These are phyloP conservation scores for Dromococcyx pavoninus DNA, from an alignment of 2,797 vertebrate species.

Conservation along the genomic window DNA sequence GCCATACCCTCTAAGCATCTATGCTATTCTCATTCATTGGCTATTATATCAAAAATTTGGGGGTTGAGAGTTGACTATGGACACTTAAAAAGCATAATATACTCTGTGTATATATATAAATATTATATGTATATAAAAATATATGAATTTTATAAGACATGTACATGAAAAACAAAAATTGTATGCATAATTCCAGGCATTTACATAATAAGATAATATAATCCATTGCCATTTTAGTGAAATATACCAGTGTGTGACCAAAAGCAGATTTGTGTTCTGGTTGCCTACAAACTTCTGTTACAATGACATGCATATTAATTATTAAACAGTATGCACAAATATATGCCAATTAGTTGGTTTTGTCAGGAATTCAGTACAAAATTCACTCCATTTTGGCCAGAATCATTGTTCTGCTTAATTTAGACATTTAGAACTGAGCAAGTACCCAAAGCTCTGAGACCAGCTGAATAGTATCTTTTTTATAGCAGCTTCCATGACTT, in stretches of 20 bases:
- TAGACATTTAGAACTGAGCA: background rate
- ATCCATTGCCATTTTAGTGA: background rate
- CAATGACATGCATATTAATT: background rate
- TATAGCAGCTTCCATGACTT: background rate
- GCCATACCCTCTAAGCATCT: background rate
- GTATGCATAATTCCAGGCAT: background rate
- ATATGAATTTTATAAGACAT: too few relatives aligned
- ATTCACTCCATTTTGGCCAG: background rate
- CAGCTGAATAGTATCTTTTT: background rate
- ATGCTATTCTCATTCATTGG: background rate
- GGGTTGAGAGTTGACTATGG: background rate
- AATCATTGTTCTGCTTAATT: background rate
- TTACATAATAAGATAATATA: background rate
- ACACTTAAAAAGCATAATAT: background rate
- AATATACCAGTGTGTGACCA: background rate
- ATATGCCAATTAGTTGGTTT: background rate
- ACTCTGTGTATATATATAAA: background rate
- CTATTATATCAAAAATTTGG: background rate
- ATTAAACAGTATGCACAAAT: background rate
- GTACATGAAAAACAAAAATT: background rate
- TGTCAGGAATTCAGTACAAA: background rate
- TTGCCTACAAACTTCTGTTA: background rate
- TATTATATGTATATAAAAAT: background rate
- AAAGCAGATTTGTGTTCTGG: background rate
- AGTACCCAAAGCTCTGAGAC: background rate